phyloP scores from a whole-genome alignment of 2,888 invertebrate genomes.

The Caenorhabditis angaria region DNA sequence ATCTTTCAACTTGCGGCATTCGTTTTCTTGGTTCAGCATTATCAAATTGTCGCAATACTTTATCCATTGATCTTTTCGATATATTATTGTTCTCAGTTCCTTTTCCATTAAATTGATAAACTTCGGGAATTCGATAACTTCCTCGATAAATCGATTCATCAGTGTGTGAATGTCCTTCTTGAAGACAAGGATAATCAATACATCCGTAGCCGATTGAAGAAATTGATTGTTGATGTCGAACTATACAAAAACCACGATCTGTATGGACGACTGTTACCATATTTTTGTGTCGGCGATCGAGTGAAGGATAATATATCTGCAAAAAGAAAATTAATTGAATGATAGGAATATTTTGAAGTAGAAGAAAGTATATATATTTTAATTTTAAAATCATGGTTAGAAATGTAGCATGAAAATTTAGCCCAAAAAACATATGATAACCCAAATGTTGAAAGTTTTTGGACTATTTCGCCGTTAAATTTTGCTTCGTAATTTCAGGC shows the following conservation, averaged over 20 bases:
- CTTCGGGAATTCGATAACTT: conserved; percentile 17
- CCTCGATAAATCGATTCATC: conserved; percentile 38
- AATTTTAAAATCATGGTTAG: too few relatives aligned
- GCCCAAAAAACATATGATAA: too few relatives aligned
- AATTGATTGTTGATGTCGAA: conserved; percentile 6
- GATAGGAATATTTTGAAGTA: too few relatives aligned
- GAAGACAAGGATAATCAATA: conserved; percentile 24
- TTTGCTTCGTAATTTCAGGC: too few relatives aligned
- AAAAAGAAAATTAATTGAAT: too few relatives aligned
- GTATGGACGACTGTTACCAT: conserved; percentile 12
- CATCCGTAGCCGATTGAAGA: conserved; percentile 12
- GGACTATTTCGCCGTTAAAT: too few relatives aligned
- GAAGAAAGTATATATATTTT: too few relatives aligned
- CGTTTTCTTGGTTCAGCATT: not conserved
- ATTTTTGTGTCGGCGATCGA: not conserved
- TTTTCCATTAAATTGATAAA: not conserved
- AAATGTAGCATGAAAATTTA: too few relatives aligned
- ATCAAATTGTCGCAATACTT: conserved; percentile 8
- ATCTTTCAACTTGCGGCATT: not conserved
- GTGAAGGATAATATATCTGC: not conserved
- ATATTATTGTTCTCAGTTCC: conserved; percentile 6
- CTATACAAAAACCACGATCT: conserved; percentile 28
- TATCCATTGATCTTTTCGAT: not conserved
- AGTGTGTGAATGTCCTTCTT: conserved; percentile 17
- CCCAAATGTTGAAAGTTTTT: too few relatives aligned